These are phyloP conservation scores for Novumbra hubbsi DNA, from an alignment of 2,797 vertebrate genomes.

Conservation along the genomic window DNA sequence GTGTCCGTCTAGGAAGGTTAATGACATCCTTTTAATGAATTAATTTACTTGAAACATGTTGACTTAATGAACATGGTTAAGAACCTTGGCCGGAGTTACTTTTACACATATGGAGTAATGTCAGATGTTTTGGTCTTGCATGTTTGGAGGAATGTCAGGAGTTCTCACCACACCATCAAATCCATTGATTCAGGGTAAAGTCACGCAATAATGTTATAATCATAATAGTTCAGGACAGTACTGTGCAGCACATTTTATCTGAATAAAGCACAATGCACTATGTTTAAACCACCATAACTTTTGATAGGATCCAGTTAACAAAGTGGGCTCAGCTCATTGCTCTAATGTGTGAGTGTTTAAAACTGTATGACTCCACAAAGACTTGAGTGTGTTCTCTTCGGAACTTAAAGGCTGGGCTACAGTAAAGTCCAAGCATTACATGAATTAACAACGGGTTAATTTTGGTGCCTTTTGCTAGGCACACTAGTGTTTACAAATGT, in stretches of 20 bases:
- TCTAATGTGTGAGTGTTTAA: not conserved
- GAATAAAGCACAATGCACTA: not conserved
- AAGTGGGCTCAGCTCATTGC: too few relatives aligned
- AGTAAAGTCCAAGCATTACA: too few relatives aligned
- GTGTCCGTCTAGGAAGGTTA: not conserved
- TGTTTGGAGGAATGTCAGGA: not conserved
- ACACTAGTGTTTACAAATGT: too few relatives aligned
- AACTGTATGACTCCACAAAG: slow-evolving; percentile 1
- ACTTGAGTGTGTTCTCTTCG: not conserved
- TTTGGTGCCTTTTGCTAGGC: too few relatives aligned
- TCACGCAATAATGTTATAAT: too few relatives aligned
- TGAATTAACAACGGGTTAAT: too few relatives aligned
- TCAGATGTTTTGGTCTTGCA: not conserved
- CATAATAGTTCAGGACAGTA: not conserved
- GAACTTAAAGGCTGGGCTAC: not conserved
- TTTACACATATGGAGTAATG: not conserved
- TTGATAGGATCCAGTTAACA: not conserved
- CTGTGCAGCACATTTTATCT: not conserved
- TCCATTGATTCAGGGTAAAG: not conserved
- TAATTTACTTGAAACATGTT: not conserved
- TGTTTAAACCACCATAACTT: slow-evolving; percentile 13
- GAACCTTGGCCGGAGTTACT: not conserved
- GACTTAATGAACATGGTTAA: not conserved
- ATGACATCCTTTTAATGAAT: not conserved
- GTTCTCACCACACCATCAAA: not conserved